Evolutionary conservation across 2,888 invertebrate genomes (phyloP), one percentile per base, ranked within the genome.

Genomic region (Hirtodrosophila duncani): DNA sequence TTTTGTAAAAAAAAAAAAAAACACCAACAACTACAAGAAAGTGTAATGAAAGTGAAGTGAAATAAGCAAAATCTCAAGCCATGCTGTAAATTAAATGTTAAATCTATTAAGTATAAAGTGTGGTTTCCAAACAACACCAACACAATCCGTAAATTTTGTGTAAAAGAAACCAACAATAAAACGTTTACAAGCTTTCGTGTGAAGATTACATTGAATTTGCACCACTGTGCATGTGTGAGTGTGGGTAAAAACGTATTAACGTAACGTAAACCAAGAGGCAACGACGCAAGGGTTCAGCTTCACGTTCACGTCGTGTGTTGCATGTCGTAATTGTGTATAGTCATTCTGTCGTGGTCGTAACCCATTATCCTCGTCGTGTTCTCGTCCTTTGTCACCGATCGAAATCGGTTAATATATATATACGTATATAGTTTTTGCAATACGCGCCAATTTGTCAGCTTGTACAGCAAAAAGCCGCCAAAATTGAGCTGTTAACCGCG

Each of bases 401-500:
- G 13, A 8, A 13, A 6, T n/a, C n/a, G n/a, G n/a, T n/a, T n/a
- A n/a, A 3, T 26, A 42, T 41, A 24, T 24, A 31, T 49, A 2
- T 11, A 20, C 9, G 23, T 8, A 23, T 6, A n/a, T 13, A 23
- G 11, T 44, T 66, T 77, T 77, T 55, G 75, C 81, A 81, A 74
- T 81, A 77, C 79, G 75, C 79, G 63, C 70, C 72, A 67, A 72
- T 34, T 57, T 27, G 59, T 63, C 51, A 65, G 72, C 80, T 80
- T 56, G 30, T 58, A 49, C 38, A 66, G 70, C 52, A 60, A 67
- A 69, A 75, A 70, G 81, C 83, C 83, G 83, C 81, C 86, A 86
- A 86, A 85, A 86, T 86, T 85, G 86, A 86, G 86, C 84, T 86
- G 74, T 78, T 86, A 84, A 83, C 80, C 77, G 83, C 84, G 59